A percentile compares a stretch with the other conserved stretches of the same genome.
These are phyloP conservation scores for Melanotaenia nigrans DNA, from an alignment of 2,797 vertebrate genomes.

Conservation along the genomic window DNA sequence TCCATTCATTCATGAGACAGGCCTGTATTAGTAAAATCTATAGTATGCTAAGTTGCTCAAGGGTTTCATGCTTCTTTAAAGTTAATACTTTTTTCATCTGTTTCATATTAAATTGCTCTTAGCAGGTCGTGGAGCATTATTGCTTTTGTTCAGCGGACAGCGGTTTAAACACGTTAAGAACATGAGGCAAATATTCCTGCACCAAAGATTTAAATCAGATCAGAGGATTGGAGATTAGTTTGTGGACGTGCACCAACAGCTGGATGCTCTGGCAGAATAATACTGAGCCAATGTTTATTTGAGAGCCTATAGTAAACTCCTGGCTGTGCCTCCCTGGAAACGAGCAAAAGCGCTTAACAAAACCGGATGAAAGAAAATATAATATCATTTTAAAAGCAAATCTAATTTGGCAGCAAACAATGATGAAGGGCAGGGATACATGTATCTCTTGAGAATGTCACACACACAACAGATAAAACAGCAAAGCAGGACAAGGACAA, in stretches of 20 bases:
- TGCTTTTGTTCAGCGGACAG: constrained; percentile 1
- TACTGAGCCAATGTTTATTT: background rate
- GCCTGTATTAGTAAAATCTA: constrained; percentile 2
- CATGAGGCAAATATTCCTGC: background rate
- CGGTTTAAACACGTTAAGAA: background rate
- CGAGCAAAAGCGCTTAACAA: background rate
- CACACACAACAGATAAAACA: background rate
- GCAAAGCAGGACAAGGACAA: constrained; percentile 9
- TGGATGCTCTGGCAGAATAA: background rate
- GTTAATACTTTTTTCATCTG: background rate
- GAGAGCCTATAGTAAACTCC: background rate
- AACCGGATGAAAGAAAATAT: constrained; percentile 13
- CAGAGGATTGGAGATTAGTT: background rate
- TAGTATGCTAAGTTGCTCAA: background rate
- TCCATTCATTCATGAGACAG: background rate
- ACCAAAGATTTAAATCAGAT: background rate
- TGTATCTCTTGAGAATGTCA: background rate
- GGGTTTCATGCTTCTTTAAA: constrained; percentile 6
- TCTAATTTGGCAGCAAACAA: constrained; percentile 3
- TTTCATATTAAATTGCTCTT: constrained; percentile 3
- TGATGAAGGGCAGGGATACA: constrained; percentile 15
- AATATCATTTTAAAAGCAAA: constrained; percentile 1
- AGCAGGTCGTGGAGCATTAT: background rate
- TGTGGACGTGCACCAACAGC: no score
- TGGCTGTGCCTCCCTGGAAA: background rate